These are phyloP conservation scores for Chiridota heheva DNA, from an alignment of 35 echinoderm and acorn worm species.

Conservation along the genomic window DNA sequence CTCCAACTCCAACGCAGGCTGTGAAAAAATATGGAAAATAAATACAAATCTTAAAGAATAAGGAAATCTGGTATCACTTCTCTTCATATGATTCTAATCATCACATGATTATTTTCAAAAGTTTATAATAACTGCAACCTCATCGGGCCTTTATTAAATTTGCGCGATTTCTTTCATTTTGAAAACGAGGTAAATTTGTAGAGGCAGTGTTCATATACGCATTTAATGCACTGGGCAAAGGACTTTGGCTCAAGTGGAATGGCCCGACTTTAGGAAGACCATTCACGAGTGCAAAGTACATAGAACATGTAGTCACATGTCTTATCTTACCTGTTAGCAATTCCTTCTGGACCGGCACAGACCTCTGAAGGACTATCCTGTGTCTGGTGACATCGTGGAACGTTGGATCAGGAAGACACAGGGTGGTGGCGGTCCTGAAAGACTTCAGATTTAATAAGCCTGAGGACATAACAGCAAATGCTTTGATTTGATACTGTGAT, in stretches of 20 bases:
- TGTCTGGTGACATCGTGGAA: constrained; percentile 95
- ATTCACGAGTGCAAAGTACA: no score
- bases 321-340: constrained; percentile 69
- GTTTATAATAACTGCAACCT: neutral
- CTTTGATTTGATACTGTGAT: no score
- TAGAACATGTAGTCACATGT: no score
- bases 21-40: neutral
- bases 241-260: no score
- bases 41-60: neutral
- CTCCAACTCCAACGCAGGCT: constrained; percentile 95
- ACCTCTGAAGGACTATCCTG: constrained; percentile 60
- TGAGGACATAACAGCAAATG: no score
- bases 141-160: neutral
- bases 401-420: constrained; percentile 86
- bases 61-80: neutral
- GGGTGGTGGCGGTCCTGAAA: constrained; percentile 75
- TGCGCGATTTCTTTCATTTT: no score
- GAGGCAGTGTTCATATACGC: no score
- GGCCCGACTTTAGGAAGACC: no score
- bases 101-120: neutral
- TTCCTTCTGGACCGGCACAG: constrained; percentile 82
- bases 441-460: constrained; percentile 56
- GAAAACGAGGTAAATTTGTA: no score
- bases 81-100: neutral
- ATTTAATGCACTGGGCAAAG: no score